Base-by-base conservation (phyloP, 2,888 invertebrate genomes). In the Latrodectus elegans region DNA sequence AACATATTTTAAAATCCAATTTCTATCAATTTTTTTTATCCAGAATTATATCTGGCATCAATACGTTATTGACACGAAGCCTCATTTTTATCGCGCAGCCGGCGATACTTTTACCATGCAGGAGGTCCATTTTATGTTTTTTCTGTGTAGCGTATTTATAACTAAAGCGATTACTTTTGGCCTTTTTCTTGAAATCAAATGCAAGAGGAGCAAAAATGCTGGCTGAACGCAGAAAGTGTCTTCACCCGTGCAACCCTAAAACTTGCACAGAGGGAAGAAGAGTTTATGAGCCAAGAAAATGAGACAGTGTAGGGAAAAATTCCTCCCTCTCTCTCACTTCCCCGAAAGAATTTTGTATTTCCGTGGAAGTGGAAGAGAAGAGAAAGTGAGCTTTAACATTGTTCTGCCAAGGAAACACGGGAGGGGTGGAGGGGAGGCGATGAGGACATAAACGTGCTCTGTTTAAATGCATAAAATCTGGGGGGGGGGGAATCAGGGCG, bases 401-500 rank as follows among this genome's bases (percentile, higher is more conserved):
- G 81, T 81, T 74, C 72, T 26, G 12, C 72, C 64, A 60, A 60
- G 64, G 64, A 78, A 55, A 78, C 64, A 80, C 64, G 75, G 70
- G 68, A 73, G 17, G 64, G 9, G 60, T 12, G 60, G 12, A 55
- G 15, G 64, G 64, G 10, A 52, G 38, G 55, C 15, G 38, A 14
- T 17, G 52, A 22, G 49, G 75, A 73, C 77, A 81, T 87, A 87
- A 87, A 87, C 86, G 86, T 87, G 86, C 86, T 87, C 86, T 81
- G 86, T 87, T 87, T 87, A 87, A 87, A 87, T 87, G 86, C 86
- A 87, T 87, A 87, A 87, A 87, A 87, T 87, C 86, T 87, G 86
- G 53, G 65, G 75, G 70, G 55, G 51, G 22, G 49, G n/a, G n/a
- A n/a, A n/a, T 15, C n/a, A 52, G 60, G 64, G 26, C 10, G 83